Base-by-base conservation (phyloP, 2,888 invertebrate species). In the Lasioglossum morio region DNA sequence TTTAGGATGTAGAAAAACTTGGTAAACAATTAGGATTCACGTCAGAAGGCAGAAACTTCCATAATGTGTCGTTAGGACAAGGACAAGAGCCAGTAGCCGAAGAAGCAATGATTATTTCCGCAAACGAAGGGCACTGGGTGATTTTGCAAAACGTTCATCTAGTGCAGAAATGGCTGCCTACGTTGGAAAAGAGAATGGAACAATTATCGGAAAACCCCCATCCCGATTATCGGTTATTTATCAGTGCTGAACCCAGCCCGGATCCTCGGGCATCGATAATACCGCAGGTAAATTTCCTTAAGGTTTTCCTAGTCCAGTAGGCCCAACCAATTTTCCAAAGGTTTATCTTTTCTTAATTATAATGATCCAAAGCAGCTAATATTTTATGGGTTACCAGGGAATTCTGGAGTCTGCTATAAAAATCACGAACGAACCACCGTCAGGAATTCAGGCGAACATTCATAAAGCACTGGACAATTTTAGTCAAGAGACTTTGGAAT, bases 351-450 rank as follows among this genome's bases (percentile, higher is more conserved):
- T 23, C 53, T 23, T 53, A 53, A 53, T 23, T 53, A 53, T 30
- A 53, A 23, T 8, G 23, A 53, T 23, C 23, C 7, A 2, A 23
- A 23, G 8, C 8, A 53, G 7, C 7, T 23, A 19, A 8, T 53
- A 53, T 8, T 53, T 53, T 2, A 53, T 23, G 53, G 53, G 0
- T 53, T 53, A 8, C 53, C 14, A 99, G 96, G 99, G 99, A 34
- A 98, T 99, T 91, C 95, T 99, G 48, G 99, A 99, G 94, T 98
- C 98, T 0, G 98, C 98, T 0, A 98, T 99, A 93, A 99, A 99
- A 96, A 99, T 99, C 83, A 99, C 99, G 3, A 99, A 99, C 92
- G 99, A 99, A 95, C 99, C 99, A 0, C 99, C 99, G 0, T 98
- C 98, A 14, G 99, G 99, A 48, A 99, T 99, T 98, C 97, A 97